A percentile compares a stretch with the other conserved stretches of the same genome.
Evolutionary conservation across 2,113 vertebrate genomes (phyloP).

Genomic region (Cyprinodon tularosa): DNA sequence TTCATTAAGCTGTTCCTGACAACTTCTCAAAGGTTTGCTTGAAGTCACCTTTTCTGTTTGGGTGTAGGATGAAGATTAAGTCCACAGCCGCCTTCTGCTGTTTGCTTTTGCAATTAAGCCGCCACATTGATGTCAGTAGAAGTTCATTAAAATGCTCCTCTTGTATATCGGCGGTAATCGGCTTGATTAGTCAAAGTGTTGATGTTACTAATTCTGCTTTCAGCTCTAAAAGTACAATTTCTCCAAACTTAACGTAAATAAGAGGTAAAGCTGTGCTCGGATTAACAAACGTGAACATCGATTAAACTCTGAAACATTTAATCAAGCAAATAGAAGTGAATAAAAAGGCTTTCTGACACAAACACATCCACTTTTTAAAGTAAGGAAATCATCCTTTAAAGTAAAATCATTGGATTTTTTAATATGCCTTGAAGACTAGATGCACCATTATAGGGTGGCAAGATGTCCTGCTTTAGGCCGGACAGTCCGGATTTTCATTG

Average conservation of each 20-base stretch:
- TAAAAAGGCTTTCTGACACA: background rate
- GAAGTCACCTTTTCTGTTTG: background rate
- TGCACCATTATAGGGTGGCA: background rate
- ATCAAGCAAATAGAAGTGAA: background rate
- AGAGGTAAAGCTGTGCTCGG: background rate
- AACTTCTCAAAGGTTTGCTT: background rate
- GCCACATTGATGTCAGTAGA: background rate
- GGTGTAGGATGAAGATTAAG: background rate
- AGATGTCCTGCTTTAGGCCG: too few species aligned
- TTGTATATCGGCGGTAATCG: conserved; percentile 2
- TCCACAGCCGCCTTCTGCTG: background rate
- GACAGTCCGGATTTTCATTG: too few species aligned
- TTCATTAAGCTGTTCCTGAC: too few species aligned
- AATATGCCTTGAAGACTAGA: background rate
- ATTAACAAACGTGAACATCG: background rate
- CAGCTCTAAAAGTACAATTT: background rate
- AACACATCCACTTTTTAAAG: background rate
- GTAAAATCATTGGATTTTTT: background rate
- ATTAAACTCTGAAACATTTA: background rate
- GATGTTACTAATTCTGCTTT: conserved; percentile 1
- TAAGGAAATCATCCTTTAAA: background rate
- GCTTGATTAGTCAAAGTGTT: conserved; percentile 2
- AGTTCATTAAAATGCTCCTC: conserved; percentile 1
- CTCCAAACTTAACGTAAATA: background rate
- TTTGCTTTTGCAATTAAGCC: background rate